phyloP scores from a whole-genome alignment of 2,888 invertebrate genomes.

The Ectemnius continuus region DNA sequence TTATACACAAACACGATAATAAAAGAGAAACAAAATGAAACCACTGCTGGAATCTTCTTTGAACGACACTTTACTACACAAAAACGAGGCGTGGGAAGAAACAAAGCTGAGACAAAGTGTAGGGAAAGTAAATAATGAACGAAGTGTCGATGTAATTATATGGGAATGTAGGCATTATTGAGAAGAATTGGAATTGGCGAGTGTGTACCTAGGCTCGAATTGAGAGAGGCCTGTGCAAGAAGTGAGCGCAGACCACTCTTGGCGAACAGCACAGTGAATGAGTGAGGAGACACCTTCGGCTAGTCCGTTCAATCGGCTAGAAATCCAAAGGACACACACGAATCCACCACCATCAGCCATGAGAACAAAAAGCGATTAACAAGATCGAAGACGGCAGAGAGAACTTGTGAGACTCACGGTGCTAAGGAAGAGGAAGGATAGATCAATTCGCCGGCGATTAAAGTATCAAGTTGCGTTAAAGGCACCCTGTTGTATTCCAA shows the following conservation, averaged over 20 bases:
- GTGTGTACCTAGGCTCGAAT: slow-evolving; percentile 83
- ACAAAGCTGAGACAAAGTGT: not conserved
- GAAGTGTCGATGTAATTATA: not conserved
- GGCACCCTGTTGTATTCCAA: slow-evolving; percentile 85
- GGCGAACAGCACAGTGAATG: slow-evolving; percentile 84
- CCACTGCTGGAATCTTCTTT: too few species aligned
- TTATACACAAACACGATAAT: too few species aligned
- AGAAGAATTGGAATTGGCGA: not conserved
- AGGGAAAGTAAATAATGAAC: not conserved
- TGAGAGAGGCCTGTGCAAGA: slow-evolving; percentile 72
- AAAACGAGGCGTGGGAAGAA: too few species aligned
- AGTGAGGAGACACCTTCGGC: slow-evolving; percentile 85
- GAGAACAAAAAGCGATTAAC: too few species aligned
- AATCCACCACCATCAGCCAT: too few species aligned
- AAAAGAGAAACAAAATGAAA: too few species aligned
- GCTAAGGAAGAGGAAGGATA: slow-evolving; percentile 90
- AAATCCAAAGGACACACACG: slow-evolving; percentile 28
- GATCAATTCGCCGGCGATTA: slow-evolving; percentile 87
- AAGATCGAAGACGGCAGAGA: not conserved
- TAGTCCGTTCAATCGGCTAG: slow-evolving; percentile 85
- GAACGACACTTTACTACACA: too few species aligned
- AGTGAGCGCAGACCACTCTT: slow-evolving; percentile 79
- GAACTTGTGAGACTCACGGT: slow-evolving; percentile 83
- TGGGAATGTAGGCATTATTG: not conserved
- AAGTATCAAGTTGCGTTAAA: slow-evolving; percentile 84